Evolutionary conservation across 37 sponge, comb jelly and placozoan species (phyloP).

Genomic region (Cladorhizidae sp.): DNA sequence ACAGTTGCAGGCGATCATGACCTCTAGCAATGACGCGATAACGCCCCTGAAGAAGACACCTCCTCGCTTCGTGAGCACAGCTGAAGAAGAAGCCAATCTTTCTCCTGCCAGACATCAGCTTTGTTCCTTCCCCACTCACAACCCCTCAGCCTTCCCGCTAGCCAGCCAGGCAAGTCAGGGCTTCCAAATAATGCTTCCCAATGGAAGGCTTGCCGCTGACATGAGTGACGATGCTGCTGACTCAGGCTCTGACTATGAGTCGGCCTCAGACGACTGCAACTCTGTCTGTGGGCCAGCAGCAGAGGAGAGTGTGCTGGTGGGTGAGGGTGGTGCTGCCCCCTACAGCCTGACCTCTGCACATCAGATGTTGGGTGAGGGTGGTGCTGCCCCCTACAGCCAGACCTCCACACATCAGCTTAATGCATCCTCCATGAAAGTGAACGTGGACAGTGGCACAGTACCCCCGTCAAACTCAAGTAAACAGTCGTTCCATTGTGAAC

Average conservation of each 20-base stretch:
- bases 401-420: no score
- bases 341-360: no score
- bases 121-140: background rate
- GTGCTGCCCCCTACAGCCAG: no score
- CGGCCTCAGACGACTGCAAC: background rate
- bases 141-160: background rate
- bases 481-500: no score
- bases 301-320: slow-evolving; percentile 11
- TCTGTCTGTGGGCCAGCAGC: slow-evolving; percentile 36
- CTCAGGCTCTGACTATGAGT: slow-evolving; percentile 41
- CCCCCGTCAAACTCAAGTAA: no score
- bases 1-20: background rate
- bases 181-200: background rate
- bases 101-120: background rate
- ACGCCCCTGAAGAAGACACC: slow-evolving; percentile 58
- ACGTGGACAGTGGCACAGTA: no score
- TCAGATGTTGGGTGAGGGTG: no score
- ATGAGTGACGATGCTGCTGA: background rate
- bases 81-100: slow-evolving; percentile 25
- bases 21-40: background rate
- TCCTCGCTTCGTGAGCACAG: background rate
- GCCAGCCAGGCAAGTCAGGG: slow-evolving; percentile 6
- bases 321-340: background rate
- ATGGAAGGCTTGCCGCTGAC: background rate
- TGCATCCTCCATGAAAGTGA: no score